Conservation (phyloP, 2,113 vertebrate species). For the Mellivora capensis region DNA sequence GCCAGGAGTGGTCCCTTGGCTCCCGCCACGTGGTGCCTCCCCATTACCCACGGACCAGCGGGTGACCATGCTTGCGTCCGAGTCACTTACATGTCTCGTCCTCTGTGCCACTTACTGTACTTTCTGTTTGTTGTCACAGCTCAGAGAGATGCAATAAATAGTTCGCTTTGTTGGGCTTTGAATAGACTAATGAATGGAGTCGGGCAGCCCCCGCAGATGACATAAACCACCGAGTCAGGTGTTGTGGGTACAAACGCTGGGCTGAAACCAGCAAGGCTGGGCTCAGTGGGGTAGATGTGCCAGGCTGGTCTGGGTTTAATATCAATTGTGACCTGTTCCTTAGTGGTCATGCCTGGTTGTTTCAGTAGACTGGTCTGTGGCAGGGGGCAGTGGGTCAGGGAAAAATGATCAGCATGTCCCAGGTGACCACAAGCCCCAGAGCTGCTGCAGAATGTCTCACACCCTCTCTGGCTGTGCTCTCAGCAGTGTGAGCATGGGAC, state of each 20-base stretch:
- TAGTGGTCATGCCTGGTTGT: fast-evolving
- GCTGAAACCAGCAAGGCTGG: too few relatives aligned
- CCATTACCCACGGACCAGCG: fast-evolving
- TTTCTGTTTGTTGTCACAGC: neutral
- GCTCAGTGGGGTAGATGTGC: fast-evolving
- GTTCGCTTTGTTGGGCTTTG: neutral
- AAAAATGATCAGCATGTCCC: neutral
- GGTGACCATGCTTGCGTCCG: fast-evolving
- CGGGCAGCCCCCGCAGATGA: neutral
- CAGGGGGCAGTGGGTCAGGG: fast-evolving
- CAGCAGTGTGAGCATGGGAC: neutral
- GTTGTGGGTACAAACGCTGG: fast-evolving
- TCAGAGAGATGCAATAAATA: neutral
- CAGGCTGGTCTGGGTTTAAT: neutral
- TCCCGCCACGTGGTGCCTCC: fast-evolving
- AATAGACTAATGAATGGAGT: neutral
- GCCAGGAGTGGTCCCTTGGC: fast-evolving
- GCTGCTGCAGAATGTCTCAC: fast-evolving
- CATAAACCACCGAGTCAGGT: fast-evolving
- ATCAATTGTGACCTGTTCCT: fast-evolving
- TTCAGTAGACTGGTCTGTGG: fast-evolving
- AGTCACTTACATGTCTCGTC: fast-evolving
- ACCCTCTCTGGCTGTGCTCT: neutral
- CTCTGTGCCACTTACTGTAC: neutral
- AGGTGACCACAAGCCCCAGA: neutral